Evolutionary conservation across 2,888 invertebrate genomes (phyloP).

Genomic region (Lasioglossum oenotherae): DNA sequence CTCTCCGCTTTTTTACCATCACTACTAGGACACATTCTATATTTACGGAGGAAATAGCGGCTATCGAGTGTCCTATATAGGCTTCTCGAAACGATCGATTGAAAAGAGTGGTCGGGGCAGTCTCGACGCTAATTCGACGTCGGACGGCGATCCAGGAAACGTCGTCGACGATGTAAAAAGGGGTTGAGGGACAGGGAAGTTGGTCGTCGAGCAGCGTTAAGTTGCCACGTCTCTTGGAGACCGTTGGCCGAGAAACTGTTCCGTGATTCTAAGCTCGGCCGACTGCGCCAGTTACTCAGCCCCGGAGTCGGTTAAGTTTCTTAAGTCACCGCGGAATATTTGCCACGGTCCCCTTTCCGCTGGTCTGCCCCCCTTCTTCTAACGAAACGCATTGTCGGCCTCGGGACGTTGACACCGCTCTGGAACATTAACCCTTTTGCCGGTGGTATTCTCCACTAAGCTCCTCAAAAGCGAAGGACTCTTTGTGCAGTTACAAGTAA

Average conservation of each 20-base stretch:
- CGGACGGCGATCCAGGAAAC: neutral
- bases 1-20: neutral
- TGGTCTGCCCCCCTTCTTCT: neutral
- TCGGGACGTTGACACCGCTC: slow-evolving; percentile 8
- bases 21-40: neutral
- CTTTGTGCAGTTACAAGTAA: slow-evolving; percentile 5
- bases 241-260: slow-evolving; percentile 7
- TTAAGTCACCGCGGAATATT: slow-evolving; percentile 10
- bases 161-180: slow-evolving; percentile 8
- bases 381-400: neutral
- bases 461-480: slow-evolving; percentile 22
- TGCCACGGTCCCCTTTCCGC: neutral
- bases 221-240: neutral
- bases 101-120: neutral
- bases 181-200: neutral
- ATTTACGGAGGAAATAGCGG: neutral
- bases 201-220: slow-evolving; percentile 14
- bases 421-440: slow-evolving; percentile 21
- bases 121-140: slow-evolving; percentile 36
- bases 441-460: neutral
- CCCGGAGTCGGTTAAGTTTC: slow-evolving; percentile 13
- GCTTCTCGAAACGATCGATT: neutral
- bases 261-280: neutral
- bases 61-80: neutral
- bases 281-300: neutral